These are phyloP conservation scores for Pseudois nayaur DNA, from an alignment of 2,113 vertebrate genomes.

Conservation along the genomic window DNA sequence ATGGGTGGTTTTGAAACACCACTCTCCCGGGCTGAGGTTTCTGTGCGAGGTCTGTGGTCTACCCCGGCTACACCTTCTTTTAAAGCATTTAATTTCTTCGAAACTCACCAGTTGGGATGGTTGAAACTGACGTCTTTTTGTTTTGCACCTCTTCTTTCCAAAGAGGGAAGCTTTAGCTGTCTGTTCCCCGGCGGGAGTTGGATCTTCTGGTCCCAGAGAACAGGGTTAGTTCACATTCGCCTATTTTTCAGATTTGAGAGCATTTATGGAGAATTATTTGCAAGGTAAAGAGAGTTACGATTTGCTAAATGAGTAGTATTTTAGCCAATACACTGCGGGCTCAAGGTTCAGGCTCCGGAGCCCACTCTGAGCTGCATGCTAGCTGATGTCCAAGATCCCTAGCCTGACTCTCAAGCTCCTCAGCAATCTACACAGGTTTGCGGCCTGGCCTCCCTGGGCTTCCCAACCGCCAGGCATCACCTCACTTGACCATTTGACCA, in stretches of 20 bases:
- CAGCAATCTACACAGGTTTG: accelerated
- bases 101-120: not conserved
- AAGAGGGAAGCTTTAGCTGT: not conserved
- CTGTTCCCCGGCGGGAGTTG: not conserved
- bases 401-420: not conserved
- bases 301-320: not conserved
- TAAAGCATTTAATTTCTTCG: not conserved
- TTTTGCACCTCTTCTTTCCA: not conserved
- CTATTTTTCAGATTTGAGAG: not conserved
- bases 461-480: accelerated
- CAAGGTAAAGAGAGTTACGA: not conserved
- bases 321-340: not conserved
- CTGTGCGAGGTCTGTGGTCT: not conserved
- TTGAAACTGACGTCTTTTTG: not conserved
- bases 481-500: not conserved
- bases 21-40: not conserved
- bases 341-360: not conserved
- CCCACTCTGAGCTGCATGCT: not conserved
- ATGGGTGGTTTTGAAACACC: not conserved
- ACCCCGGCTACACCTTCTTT: not conserved
- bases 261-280: not conserved
- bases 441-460: not conserved
- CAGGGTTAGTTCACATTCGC: not conserved
- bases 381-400: not conserved
- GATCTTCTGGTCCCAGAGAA: not conserved